Percentiles rank a stretch among this genome's conserved stretches.
These are phyloP conservation scores for Melanotaenia parkinsoni DNA, from an alignment of 2,797 vertebrate species.

Conservation along the genomic window DNA sequence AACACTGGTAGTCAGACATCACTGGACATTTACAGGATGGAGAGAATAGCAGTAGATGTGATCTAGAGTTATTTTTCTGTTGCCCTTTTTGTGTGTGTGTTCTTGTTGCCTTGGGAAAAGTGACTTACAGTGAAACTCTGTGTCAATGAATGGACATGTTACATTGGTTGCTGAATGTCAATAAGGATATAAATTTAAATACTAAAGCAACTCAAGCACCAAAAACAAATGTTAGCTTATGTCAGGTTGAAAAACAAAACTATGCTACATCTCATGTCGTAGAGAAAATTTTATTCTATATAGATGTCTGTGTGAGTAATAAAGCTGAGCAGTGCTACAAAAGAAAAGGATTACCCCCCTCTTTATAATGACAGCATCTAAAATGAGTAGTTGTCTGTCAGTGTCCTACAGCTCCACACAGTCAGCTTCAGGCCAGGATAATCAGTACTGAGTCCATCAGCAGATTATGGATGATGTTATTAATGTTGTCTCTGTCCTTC, in stretches of 20 bases:
- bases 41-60: no score
- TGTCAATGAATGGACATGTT: no score
- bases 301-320: conserved; percentile 38
- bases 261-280: conserved; percentile 20
- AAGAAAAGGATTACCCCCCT: conserved; percentile 61
- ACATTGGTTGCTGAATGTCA: no score
- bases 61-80: no score
- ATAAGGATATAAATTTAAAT: background rate
- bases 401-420: background rate
- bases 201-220: background rate
- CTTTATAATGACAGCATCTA: conserved; percentile 45
- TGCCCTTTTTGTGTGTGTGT: no score
- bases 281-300: conserved; percentile 39
- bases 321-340: conserved; percentile 34
- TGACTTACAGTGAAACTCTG: background rate
- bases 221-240: background rate
- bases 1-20: no score
- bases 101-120: background rate
- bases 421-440: conserved; percentile 18
- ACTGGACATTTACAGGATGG: no score
- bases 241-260: background rate
- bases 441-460: conserved; percentile 62
- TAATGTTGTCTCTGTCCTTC: conserved; percentile 36
- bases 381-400: conserved; percentile 33
- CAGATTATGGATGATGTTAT: conserved; percentile 53